Percentiles rank a stretch among this genome's conserved stretches.
Evolutionary conservation across 1,140 invertebrate species (phyloP).

Genomic region (Eriocheir sinensis): DNA sequence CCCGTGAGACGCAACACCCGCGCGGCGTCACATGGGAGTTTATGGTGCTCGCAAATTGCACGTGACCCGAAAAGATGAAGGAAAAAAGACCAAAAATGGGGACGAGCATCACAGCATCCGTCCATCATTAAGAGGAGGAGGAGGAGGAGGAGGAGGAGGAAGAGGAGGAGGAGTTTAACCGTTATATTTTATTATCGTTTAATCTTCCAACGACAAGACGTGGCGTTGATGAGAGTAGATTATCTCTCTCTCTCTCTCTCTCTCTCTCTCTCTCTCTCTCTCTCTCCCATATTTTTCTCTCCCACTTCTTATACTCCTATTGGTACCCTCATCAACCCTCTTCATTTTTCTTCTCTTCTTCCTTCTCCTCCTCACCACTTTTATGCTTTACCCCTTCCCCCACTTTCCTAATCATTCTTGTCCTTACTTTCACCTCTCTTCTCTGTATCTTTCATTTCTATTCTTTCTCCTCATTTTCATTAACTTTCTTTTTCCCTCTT

Average conservation of each 20-base stretch:
- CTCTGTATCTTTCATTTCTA: too few relatives aligned
- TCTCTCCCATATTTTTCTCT: conserved; percentile 30
- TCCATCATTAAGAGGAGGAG: background rate
- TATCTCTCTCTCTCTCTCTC: too few relatives aligned
- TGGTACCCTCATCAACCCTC: background rate
- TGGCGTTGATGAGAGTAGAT: background rate
- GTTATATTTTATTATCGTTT: background rate
- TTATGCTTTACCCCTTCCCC: background rate
- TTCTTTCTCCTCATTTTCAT: too few relatives aligned
- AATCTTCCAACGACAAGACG: background rate
- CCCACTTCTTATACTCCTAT: background rate
- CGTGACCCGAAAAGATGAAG: background rate
- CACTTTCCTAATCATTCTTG: too few relatives aligned
- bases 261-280: background rate
- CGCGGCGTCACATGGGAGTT: background rate
- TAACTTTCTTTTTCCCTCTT: too few relatives aligned
- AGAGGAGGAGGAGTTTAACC: background rate
- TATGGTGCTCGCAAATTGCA: background rate
- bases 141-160: background rate
- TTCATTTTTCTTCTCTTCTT: background rate
- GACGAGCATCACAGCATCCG: background rate
- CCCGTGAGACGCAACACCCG: background rate
- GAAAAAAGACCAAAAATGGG: background rate
- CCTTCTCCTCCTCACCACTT: background rate
- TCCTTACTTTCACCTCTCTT: too few relatives aligned